These are phyloP conservation scores for Riparia riparia DNA, from an alignment of 2,113 vertebrate species.

Conservation along the genomic window DNA sequence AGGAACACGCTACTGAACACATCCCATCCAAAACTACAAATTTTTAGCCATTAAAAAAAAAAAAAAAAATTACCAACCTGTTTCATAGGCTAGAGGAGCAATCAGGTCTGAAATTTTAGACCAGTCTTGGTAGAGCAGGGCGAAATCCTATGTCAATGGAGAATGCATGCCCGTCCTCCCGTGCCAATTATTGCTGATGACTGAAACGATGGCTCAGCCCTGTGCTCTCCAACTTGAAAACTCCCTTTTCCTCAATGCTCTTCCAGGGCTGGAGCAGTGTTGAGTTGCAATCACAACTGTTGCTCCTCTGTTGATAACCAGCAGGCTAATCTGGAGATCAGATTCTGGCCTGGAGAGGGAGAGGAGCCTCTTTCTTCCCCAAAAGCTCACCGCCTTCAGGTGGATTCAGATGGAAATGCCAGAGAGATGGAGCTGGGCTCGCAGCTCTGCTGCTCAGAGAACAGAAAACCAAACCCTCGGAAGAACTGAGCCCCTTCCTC, in stretches of 20 bases:
- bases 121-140: constrained; percentile 33
- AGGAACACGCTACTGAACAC: not conserved
- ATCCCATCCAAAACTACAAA: not conserved
- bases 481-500: constrained; percentile 71
- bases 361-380: constrained; percentile 76
- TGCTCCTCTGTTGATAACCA: constrained; percentile 75
- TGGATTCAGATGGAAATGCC: constrained; percentile 85
- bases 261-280: constrained; percentile 55
- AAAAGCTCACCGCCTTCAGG: constrained; percentile 79
- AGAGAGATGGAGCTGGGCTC: constrained; percentile 74
- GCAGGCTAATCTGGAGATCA: constrained; percentile 76
- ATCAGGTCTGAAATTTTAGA: constrained; percentile 59
- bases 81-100: constrained; percentile 37
- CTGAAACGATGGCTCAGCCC: constrained; percentile 65
- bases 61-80: constrained; percentile 75
- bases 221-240: constrained; percentile 63
- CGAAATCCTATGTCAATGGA: constrained; percentile 65
- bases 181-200: constrained; percentile 62
- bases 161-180: constrained; percentile 64
- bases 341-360: constrained; percentile 73
- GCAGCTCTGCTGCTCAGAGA: constrained; percentile 67
- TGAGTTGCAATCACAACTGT: constrained; percentile 72
- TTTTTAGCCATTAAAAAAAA: not conserved
- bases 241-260: constrained; percentile 37
- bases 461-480: constrained; percentile 63